Evolutionary conservation across 2,113 vertebrate species (phyloP).

Genomic region (Cynocephalus volans): DNA sequence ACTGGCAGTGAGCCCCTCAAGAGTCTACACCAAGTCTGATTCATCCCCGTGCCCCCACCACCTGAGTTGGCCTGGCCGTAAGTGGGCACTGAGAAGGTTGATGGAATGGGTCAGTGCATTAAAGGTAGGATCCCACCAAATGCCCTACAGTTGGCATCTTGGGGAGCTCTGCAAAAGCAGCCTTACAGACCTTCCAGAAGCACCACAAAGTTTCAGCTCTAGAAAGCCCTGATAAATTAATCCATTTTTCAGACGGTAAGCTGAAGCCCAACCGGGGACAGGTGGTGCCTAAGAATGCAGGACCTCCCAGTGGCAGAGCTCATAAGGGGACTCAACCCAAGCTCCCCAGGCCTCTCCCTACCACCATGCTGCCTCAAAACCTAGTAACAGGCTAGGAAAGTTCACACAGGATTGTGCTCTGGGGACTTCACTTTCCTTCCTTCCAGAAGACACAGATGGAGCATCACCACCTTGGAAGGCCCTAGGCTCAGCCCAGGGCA

Average conservation of each 20-base stretch:
- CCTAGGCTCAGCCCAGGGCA: neutral
- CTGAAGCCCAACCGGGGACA: neutral
- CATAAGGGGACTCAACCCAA: neutral
- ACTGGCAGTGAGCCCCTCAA: neutral
- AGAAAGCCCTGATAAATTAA: neutral
- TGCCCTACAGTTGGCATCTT: neutral
- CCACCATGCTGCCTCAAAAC: neutral
- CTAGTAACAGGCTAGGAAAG: neutral
- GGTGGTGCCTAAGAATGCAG: fast-evolving
- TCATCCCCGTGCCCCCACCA: neutral
- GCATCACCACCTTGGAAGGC: neutral
- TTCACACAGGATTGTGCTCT: too few relatives aligned
- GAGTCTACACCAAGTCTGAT: neutral
- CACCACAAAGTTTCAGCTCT: neutral
- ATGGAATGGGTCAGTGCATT: neutral
- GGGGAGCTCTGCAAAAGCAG: neutral
- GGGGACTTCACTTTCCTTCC: neutral
- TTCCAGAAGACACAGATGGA: neutral
- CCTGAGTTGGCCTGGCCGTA: neutral
- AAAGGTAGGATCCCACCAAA: neutral
- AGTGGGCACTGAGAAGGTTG: too few relatives aligned
- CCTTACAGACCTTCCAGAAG: neutral
- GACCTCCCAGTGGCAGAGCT: neutral
- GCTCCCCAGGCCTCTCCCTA: neutral
- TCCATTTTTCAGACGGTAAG: neutral